phyloP scores from a whole-genome alignment of 2,113 vertebrate species.

The Felis chaus region DNA sequence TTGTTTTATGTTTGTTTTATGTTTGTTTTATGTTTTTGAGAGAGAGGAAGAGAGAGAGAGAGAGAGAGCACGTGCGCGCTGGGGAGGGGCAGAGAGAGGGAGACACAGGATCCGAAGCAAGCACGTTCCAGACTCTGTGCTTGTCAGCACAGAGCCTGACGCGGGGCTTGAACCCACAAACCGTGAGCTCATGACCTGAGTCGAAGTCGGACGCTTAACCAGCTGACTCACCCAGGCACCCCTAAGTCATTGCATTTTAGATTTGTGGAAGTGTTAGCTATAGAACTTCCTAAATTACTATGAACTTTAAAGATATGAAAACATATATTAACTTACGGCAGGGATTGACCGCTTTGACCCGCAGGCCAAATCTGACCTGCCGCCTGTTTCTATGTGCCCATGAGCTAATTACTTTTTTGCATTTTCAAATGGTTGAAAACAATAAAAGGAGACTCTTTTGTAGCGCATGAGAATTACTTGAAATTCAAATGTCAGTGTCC shows the following conservation, averaged over 20 bases:
- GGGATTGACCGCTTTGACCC: neutral
- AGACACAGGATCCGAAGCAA: too few relatives aligned
- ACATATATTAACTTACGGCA: neutral
- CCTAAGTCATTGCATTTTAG: neutral
- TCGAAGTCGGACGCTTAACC: too few relatives aligned
- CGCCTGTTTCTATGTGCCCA: neutral
- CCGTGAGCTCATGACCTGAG: too few relatives aligned
- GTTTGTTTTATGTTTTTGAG: too few relatives aligned
- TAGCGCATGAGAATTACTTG: neutral
- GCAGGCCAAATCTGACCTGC: neutral
- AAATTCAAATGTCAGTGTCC: neutral
- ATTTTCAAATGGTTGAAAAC: neutral
- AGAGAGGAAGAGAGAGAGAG: too few relatives aligned
- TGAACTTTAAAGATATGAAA: neutral
- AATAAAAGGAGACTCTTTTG: neutral
- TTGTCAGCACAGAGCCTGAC: too few relatives aligned
- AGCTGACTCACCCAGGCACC: neutral
- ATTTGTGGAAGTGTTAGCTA: neutral
- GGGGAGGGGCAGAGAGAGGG: too few relatives aligned
- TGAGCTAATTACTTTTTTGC: neutral
- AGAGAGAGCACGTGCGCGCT: too few relatives aligned
- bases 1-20: too few relatives aligned
- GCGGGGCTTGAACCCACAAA: too few relatives aligned
- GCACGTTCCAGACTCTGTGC: too few relatives aligned
- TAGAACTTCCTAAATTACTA: neutral